Percentiles rank a stretch among this genome's conserved stretches.
Conservation (phyloP, 2,797 vertebrate species). For the Astyanax mexicanus region DNA sequence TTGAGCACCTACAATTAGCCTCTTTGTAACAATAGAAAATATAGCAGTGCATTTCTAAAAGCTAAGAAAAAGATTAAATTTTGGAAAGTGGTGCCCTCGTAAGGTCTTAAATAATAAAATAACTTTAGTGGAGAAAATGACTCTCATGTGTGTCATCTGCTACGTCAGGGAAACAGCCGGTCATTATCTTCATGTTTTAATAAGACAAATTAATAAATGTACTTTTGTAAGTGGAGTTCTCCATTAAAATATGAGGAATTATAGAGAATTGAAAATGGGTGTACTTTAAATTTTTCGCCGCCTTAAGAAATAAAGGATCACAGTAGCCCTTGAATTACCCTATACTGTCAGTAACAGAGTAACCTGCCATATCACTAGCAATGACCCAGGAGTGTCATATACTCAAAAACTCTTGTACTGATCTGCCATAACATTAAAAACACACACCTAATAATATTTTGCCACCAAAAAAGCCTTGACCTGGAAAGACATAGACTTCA, state of each 20-base stretch:
- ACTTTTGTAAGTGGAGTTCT: background rate
- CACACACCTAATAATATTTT: no score
- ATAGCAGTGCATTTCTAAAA: conserved; percentile 7
- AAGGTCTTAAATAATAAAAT: conserved; percentile 2
- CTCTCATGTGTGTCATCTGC: no score
- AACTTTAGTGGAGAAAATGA: background rate
- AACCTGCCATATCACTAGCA: no score
- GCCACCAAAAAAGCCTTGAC: no score
- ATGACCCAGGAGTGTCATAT: no score
- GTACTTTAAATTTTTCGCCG: background rate
- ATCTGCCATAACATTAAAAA: no score
- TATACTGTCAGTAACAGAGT: no score
- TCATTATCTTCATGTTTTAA: conserved; percentile 11
- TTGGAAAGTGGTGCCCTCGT: background rate
- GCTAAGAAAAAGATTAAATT: background rate
- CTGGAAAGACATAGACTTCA: no score
- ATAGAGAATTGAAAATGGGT: background rate
- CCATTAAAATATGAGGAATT: background rate
- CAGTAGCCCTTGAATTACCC: no score
- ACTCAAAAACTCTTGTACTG: no score
- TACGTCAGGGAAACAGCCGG: background rate
- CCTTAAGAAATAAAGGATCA: no score
- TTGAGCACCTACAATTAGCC: conserved; percentile 2
- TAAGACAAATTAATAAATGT: conserved; percentile 1
- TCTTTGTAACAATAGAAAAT: conserved; percentile 2